phyloP scores from a whole-genome alignment of 2,113 vertebrate species.

The Colaptes auratus region DNA sequence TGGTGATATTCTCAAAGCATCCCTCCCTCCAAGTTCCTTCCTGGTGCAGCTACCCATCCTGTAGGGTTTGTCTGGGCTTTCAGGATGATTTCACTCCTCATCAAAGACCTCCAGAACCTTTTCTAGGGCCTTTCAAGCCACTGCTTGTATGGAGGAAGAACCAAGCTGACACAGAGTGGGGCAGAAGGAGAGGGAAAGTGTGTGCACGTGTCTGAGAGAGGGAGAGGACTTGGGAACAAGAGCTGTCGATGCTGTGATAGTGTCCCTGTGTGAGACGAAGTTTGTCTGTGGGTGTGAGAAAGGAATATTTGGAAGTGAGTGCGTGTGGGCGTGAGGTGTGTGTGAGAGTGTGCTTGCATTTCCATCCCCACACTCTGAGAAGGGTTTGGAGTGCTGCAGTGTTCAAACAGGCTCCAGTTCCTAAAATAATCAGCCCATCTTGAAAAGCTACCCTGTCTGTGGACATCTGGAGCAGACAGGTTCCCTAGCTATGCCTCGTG shows the following conservation, averaged over 20 bases:
- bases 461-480: not conserved
- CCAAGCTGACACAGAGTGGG: accelerated
- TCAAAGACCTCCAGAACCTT: not conserved
- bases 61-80: not conserved
- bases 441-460: accelerated
- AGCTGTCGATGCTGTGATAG: not conserved
- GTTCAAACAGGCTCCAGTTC: not conserved
- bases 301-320: not conserved
- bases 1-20: not conserved
- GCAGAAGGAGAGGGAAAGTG: not conserved
- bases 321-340: constrained; percentile 28
- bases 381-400: not conserved
- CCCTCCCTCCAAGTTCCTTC: not conserved
- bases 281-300: constrained; percentile 33
- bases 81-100: not conserved
- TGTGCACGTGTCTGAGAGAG: not conserved
- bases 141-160: not conserved
- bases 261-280: not conserved
- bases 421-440: not conserved
- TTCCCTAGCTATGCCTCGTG: not conserved
- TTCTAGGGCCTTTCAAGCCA: not conserved
- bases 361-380: constrained; percentile 34
- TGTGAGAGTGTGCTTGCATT: constrained; percentile 33
- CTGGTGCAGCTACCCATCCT: no score
- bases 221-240: not conserved